Conservation (phyloP, 2,797 vertebrate species). For the Tauraco hartlaubi region DNA sequence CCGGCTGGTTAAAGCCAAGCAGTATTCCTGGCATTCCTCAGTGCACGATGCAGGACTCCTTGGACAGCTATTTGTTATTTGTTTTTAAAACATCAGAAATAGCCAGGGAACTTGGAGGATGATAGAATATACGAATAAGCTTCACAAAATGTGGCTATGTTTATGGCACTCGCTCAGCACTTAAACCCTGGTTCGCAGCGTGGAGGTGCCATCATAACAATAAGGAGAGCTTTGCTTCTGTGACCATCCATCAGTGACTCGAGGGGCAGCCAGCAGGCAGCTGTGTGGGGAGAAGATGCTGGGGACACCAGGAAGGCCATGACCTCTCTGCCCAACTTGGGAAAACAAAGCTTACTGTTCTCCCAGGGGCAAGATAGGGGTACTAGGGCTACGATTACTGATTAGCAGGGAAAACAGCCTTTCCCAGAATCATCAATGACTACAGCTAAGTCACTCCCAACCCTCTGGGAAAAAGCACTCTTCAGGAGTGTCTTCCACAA, state of each 20-base stretch:
- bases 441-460: not conserved
- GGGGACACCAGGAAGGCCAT: not conserved
- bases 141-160: not conserved
- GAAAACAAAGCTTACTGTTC: not conserved
- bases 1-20: not conserved
- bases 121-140: not conserved
- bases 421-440: not conserved
- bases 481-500: not conserved
- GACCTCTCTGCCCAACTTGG: not conserved
- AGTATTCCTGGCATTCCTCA: not conserved
- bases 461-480: not conserved
- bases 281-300: not conserved
- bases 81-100: not conserved
- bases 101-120: not conserved
- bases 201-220: accelerated
- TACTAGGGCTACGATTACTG: not conserved
- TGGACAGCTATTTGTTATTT: not conserved
- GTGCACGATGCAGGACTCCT: not conserved
- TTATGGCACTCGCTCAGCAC: not conserved
- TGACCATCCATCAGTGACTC: not conserved
- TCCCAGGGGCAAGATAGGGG: not conserved
- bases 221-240: accelerated
- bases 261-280: not conserved
- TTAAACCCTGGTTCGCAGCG: not conserved
- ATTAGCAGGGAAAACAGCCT: not conserved